These are phyloP conservation scores for Alexandromys oeconomus DNA, from an alignment of 2,797 vertebrate species.

Conservation along the genomic window DNA sequence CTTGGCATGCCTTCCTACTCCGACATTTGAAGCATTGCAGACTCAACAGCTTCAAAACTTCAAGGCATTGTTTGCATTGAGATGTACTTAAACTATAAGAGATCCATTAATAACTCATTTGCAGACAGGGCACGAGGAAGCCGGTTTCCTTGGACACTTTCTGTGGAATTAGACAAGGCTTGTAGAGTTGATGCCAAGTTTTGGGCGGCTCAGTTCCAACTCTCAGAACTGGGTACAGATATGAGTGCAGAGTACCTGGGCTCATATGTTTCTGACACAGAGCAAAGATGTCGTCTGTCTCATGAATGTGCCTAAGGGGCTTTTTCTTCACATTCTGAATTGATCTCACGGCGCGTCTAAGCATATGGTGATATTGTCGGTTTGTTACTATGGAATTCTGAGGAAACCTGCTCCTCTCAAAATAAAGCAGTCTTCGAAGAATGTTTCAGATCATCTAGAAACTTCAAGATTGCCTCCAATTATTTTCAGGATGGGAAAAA, in stretches of 20 bases:
- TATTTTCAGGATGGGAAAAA: not conserved
- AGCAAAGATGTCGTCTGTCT: not conserved
- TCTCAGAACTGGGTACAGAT: not conserved
- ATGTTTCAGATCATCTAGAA: not conserved
- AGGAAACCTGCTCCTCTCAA: not conserved
- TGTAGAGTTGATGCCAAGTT: not conserved
- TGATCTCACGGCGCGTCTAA: not conserved
- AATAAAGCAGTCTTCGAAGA: not conserved
- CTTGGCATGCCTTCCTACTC: not conserved
- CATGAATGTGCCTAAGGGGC: not conserved
- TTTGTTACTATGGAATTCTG: not conserved
- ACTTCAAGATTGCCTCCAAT: not conserved
- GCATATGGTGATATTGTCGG: not conserved
- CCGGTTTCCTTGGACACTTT: not conserved
- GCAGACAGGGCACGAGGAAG: not conserved
- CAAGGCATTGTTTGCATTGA: constrained; percentile 18
- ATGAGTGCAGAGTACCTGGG: not conserved
- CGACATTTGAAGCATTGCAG: not conserved
- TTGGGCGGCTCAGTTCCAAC: not conserved
- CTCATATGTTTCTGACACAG: not conserved
- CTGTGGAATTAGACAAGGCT: not conserved
- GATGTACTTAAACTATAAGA: not conserved
- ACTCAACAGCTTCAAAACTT: not conserved
- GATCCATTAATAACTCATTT: not conserved
- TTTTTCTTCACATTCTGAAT: not conserved